Evolutionary conservation across 2,888 invertebrate genomes (phyloP), one percentile per base, ranked within the genome.

Genomic region (Stratiomys singularior): DNA sequence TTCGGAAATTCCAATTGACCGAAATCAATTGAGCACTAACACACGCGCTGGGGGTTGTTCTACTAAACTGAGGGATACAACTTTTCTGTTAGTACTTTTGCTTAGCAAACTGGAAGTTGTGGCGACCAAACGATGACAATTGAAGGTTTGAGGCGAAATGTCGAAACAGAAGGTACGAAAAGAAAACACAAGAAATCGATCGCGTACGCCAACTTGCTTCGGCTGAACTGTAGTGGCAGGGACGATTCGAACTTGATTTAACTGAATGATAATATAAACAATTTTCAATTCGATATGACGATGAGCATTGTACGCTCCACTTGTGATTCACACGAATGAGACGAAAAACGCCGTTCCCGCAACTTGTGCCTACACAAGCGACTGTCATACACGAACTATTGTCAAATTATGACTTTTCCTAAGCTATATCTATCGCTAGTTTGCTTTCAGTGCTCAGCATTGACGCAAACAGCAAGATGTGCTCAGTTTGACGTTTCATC

Each of bases 21-120:
- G 23, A 52, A 60, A 60, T 60, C 60, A 60, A 60, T 60, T 60
- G 25, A 25, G 25, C 60, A 25, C 60, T n/a, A 60, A 60, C 60
- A 60, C 60, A 11, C 25, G 23, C 21, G 52, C 15, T 52, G 37
- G 37, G 37, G 37, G 37, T 37, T 9, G 37, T 37, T 37, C 9
- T 37, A 52, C 15, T 4, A 13, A 13, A 52, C 4, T 9, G 52
- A 15, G 52, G n/a, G 52, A 52, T 15, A 52, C 15, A 5, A 52
- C 15, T 52, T 37, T 37, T 37, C 37, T 37, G 37, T 37, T 37
- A 37, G 37, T 37, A 37, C 37, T 37, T 37, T 9, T 5, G 37
- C 37, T n/a, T 37, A 37, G 37, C 37, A 37, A 37, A 37, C 5
- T 9, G 37, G 3, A 37, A 37, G 37, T 13, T 9, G 52, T 13